Base-by-base conservation (phyloP, 2,888 invertebrate genomes). In the Nowickia ferox region DNA sequence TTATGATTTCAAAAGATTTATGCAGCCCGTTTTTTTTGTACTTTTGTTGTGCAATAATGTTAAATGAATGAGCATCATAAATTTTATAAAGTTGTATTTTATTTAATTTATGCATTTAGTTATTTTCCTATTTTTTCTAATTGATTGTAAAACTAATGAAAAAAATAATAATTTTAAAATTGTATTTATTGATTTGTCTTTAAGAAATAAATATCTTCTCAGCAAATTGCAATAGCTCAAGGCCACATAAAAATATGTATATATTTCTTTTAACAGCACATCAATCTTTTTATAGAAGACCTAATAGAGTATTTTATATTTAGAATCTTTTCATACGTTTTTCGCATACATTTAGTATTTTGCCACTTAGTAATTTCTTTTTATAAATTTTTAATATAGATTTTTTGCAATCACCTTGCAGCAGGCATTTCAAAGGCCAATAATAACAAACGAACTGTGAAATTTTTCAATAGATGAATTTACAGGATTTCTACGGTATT, bases 1-100 rank as follows among this genome's bases (percentile, higher is more conserved):
- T 85, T 85, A 78, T 82, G 82, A 85, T 85, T 75, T 82, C 68
- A 85, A 57, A 82, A 85, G 85, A 85, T 82, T 82, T 85, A 82
- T 82, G 85, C 51, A 75, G 69, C 69, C 65, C 65, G n/a, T 48
- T 63, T 19, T 66, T 48, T 59, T 53, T 38, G n/a, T n/a, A n/a
- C n/a, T 53, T 17, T 59, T 38, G 48, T 42, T 30, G 48, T 80
- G 65, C 65, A 57, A 55, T 51, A 74, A 72, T 53, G 38, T 75
- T 59, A 61, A 81, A 81, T 68, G 44, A 81, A 68, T 30, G 68
- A 74, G 19, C 19, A 61, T 68, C 68, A 81, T 59, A 81, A 81
- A 81, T 75, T 74, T 38, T 22, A 53, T 30, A 53, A 68, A 75
- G 2, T 75, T 68, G n/a, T 55, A 53, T 55, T 75, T 69, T 46